These are phyloP conservation scores for Lasiurus borealis DNA, from an alignment of 2,113 vertebrate genomes.

Conservation along the genomic window DNA sequence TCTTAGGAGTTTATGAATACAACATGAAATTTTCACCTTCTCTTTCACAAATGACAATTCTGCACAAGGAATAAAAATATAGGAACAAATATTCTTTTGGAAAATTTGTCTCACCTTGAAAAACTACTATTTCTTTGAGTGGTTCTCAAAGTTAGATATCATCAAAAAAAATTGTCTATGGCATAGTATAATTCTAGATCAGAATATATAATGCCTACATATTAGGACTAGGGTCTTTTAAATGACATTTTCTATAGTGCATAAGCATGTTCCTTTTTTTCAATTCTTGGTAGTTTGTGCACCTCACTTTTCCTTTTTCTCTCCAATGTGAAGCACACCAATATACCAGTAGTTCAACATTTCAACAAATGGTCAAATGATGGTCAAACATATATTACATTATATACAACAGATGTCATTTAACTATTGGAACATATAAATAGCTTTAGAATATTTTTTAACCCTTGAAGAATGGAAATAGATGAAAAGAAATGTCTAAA, in stretches of 20 bases:
- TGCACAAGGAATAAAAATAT: background rate
- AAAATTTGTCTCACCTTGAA: background rate
- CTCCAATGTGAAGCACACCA: background rate
- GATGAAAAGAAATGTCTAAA: slow-evolving; percentile 22
- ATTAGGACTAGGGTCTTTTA: background rate
- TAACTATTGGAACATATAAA: background rate
- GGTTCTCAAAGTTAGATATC: slow-evolving; percentile 22
- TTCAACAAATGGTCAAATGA: background rate
- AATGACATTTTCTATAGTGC: background rate
- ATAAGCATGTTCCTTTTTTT: background rate
- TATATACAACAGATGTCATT: background rate
- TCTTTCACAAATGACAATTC: slow-evolving; percentile 24
- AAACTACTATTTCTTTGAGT: background rate
- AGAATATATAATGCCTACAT: background rate
- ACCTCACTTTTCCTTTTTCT: slow-evolving; percentile 10
- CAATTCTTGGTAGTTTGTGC: background rate
- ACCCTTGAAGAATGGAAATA: background rate
- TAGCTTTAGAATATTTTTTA: slow-evolving; percentile 35
- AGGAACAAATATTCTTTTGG: slow-evolving; percentile 12
- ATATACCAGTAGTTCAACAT: background rate
- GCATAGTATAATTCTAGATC: background rate
- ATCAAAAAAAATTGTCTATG: slow-evolving; percentile 1
- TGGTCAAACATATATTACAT: background rate
- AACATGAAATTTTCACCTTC: background rate
- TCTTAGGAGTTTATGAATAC: background rate